phyloP scores from a whole-genome alignment of 1,140 invertebrate genomes.

The Drosophila grimshawi region DNA sequence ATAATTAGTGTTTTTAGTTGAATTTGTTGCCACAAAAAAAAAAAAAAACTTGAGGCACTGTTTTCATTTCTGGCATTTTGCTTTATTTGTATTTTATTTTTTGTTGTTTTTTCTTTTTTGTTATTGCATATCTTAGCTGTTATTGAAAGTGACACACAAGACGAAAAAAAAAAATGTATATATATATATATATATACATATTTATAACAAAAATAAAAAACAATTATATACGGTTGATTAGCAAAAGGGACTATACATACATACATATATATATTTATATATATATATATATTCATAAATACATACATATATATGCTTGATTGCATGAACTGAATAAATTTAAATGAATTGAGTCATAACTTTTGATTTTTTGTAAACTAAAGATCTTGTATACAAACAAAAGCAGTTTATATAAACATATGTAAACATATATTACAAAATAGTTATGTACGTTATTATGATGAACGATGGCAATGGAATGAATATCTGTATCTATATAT shows the following conservation, averaged over 20 bases:
- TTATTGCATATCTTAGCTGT: conserved; percentile 5
- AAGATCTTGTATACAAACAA: conserved; percentile 39
- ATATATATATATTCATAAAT: conserved; percentile 46
- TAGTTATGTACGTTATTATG: conserved; percentile 27
- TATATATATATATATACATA: conserved; percentile 51
- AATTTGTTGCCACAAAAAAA: conserved; percentile 49
- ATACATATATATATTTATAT: conserved; percentile 30
- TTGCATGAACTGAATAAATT: conserved; percentile 80
- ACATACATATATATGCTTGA: conserved; percentile 60
- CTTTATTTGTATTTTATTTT: not conserved
- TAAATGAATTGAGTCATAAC: conserved; percentile 62
- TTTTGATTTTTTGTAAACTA: conserved; percentile 58
- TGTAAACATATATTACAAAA: conserved; percentile 28
- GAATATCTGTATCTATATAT: conserved; percentile 3
- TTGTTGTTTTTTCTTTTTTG: conserved; percentile 9
- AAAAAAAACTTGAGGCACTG: conserved; percentile 26
- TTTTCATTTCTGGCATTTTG: conserved; percentile 21
- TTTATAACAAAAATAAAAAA: conserved; percentile 35
- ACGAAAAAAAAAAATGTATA: conserved; percentile 45
- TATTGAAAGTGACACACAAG: conserved; percentile 20
- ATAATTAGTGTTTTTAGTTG: conserved; percentile 55
- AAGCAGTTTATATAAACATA: conserved; percentile 2
- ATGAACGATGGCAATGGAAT: conserved; percentile 4
- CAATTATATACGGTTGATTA: conserved; percentile 29
- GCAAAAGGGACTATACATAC: conserved; percentile 47